Conservation (phyloP, 2,888 invertebrate genomes). For the Ichneumoninae sp. region DNA sequence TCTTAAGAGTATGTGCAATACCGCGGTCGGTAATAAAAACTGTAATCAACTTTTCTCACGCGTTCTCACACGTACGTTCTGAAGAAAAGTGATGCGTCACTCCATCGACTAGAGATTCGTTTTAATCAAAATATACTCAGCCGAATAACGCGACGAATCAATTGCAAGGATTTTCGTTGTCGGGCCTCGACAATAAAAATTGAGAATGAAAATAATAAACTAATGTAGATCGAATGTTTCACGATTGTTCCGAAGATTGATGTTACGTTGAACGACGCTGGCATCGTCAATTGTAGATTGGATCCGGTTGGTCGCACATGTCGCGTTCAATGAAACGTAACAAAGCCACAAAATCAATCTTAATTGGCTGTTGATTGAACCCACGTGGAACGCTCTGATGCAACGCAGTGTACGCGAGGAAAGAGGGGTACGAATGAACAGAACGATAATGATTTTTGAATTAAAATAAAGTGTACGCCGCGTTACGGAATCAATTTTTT, state of each 20-base stretch:
- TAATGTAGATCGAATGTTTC: too few species aligned
- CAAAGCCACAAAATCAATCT: neutral
- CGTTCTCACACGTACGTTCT: too few species aligned
- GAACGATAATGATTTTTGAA: neutral
- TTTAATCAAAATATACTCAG: conserved; percentile 19
- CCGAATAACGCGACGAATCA: conserved; percentile 37
- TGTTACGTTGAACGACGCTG: neutral
- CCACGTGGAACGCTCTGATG: neutral
- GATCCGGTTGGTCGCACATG: neutral
- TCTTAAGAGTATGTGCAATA: too few species aligned
- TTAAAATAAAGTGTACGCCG: conserved; percentile 6
- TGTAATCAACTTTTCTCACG: too few species aligned
- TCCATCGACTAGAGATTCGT: neutral
- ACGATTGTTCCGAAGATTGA: too few species aligned
- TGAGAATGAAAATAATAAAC: too few species aligned
- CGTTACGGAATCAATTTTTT: conserved; percentile 34
- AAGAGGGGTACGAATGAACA: neutral
- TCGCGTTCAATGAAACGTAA: neutral
- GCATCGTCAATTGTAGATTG: neutral
- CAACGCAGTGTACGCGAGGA: neutral
- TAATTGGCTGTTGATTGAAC: neutral
- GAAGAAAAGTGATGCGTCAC: too few species aligned
- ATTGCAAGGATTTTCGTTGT: conserved; percentile 16
- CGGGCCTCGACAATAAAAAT: neutral
- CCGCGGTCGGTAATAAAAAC: too few species aligned